Evolutionary conservation across 2,888 invertebrate genomes (phyloP), one percentile per base, ranked within the genome.

Genomic region (Vannuccia rotundouncinata): DNA sequence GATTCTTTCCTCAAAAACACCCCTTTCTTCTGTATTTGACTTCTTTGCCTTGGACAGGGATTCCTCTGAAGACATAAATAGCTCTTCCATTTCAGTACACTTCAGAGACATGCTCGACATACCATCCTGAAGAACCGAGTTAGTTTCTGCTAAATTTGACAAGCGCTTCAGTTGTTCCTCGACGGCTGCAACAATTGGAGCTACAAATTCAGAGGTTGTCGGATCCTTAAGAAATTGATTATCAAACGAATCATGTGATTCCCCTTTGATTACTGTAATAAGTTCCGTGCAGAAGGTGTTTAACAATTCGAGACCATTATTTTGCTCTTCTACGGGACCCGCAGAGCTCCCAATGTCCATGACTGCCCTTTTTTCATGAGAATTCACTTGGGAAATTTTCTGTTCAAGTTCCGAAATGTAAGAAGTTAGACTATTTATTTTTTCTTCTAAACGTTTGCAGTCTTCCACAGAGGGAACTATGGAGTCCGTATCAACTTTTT

Each of bases 41-140:
- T 1, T 31, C 22, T 75, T 28, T n/a, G 31, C 2, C 2, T 22
- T 29, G 5, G 2, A 27, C 75, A 75, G 13, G 2, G 29, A 29
- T 75, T 75, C 75, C 2, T 5, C 10, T 25, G 29, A 29, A 31
- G 10, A 22, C 17, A 5, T 10, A 10, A 75, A 29, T 5, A 31
- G 29, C 22, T 75, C 27, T 31, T 75, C 75, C 27, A 75, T 27
- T 13, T 75, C 75, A 5, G 29, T 25, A 28, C 75, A 75, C 28
- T 75, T 75, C 2, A 31, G 13, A 29, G 75, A 27, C 31, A 75
- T 25, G 29, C 31, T 27, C 28, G 29, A 31, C 29, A 75, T 31
- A 75, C 75, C 75, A 75, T 75, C 75, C 31, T 31, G 31, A 27
- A 75, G 29, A 75, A 75, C 75, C 13, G 75, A 27, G 22, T 75